Evolutionary conservation across 2,888 invertebrate species (phyloP).

Genomic region (Oeneis ivallda): DNA sequence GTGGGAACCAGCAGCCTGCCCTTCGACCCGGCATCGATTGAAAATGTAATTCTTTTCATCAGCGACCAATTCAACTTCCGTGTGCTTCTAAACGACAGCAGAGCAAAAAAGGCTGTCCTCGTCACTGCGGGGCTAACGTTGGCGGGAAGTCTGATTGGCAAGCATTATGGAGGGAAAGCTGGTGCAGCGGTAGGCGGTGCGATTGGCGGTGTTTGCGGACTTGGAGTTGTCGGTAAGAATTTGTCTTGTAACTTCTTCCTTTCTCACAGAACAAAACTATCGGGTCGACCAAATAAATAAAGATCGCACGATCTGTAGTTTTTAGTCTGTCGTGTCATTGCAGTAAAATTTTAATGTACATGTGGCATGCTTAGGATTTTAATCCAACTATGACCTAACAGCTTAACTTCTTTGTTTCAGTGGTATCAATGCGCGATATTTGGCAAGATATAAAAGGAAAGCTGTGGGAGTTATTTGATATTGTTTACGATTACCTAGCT

Average conservation of each 20-base stretch:
- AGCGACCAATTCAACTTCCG: conserved; percentile 68
- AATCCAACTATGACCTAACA: too few species aligned
- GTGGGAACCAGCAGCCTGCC: conserved; percentile 47
- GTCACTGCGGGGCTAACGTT: conserved; percentile 65
- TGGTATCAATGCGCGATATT: conserved; percentile 66
- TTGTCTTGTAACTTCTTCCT: not conserved
- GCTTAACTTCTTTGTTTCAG: conserved; percentile 51
- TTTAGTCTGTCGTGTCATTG: too few species aligned
- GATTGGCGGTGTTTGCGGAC: conserved; percentile 68
- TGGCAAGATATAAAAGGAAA: conserved; percentile 65
- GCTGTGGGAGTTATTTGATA: conserved; percentile 61
- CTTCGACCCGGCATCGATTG: conserved; percentile 60
- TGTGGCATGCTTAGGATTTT: too few species aligned
- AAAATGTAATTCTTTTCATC: conserved; percentile 62
- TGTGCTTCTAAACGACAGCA: conserved; percentile 55
- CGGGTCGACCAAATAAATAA: too few species aligned
- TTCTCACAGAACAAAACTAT: not conserved
- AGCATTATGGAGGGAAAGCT: conserved; percentile 66
- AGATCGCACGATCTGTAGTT: too few species aligned
- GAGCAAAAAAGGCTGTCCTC: conserved; percentile 54
- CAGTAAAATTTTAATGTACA: too few species aligned
- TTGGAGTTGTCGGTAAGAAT: conserved; percentile 66
- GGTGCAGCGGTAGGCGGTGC: conserved; percentile 69
- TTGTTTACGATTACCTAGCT: conserved; percentile 70
- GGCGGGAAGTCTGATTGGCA: conserved; percentile 67